phyloP scores from a whole-genome alignment of 2,888 invertebrate species.

The Pollenia griseotomentosa region DNA sequence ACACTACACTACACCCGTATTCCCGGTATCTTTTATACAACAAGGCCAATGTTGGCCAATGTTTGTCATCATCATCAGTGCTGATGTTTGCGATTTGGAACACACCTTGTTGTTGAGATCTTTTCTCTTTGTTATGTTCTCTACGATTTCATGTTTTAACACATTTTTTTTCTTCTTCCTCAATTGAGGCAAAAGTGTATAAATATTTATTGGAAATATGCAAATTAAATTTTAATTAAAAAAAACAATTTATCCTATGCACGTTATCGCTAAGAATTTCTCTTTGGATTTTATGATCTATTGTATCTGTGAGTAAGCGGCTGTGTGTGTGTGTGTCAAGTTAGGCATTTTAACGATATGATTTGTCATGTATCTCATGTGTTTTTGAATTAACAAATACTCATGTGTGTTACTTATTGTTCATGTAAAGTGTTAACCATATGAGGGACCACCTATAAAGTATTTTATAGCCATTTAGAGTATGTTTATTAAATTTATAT shows the following conservation, averaged over 20 bases:
- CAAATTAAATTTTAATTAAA: constrained; percentile 72
- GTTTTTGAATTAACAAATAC: constrained; percentile 32
- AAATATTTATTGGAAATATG: constrained; percentile 67
- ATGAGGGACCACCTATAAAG: constrained; percentile 37
- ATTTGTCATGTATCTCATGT: constrained; percentile 32
- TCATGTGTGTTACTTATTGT: neutral
- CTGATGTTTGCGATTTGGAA: constrained; percentile 38
- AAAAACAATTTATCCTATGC: constrained; percentile 27
- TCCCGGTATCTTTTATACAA: neutral
- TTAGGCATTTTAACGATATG: constrained; percentile 11
- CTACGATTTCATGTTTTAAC: constrained; percentile 36
- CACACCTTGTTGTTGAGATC: constrained; percentile 56
- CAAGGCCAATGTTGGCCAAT: constrained; percentile 5
- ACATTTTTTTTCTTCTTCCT: constrained; percentile 20
- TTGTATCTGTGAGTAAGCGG: no score
- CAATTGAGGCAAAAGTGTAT: constrained; percentile 19
- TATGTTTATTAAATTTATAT: constrained; percentile 38
- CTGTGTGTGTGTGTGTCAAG: neutral
- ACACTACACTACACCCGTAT: constrained; percentile 1
- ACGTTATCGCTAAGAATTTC: constrained; percentile 54
- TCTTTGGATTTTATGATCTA: constrained; percentile 11
- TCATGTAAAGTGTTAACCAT: neutral
- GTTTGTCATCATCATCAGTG: constrained; percentile 26
- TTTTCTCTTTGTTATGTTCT: constrained; percentile 4
- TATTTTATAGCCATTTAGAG: neutral